Base-by-base conservation (phyloP, 2,797 vertebrate genomes). In the Catamblyrhynchus diadema region DNA sequence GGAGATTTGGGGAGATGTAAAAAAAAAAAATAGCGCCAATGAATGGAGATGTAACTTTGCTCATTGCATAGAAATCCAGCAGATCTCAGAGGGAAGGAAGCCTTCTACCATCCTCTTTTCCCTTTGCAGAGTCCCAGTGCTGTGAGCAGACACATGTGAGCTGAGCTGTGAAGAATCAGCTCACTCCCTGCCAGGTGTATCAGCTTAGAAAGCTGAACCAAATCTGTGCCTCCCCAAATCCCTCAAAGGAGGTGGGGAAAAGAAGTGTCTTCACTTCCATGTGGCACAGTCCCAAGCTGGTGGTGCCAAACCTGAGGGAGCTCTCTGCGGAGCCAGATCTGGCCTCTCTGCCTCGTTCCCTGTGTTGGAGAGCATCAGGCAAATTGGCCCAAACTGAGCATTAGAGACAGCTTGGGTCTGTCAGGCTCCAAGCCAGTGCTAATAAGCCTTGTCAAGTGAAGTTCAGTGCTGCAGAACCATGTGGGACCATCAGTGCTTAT, bases 351-450 rank as follows among this genome's bases (percentile, higher is more conserved):
- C 39, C 65, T 41, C n/a, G 42, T 81, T 93, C 62, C 45, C 50
- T 30, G 10, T 2, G 12, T 28, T 78, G 86, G 57, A 91, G 59
- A 92, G 47, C 62, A 45, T 72, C 11, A 1, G 22, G 37, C 10
- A 15, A 4, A 53, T 65, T 32, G 51, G 56, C 51, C 72, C 71
- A 73, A 28, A 41, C 8, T 15, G 78, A 86, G 23, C 23, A 2
- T 7, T 44, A 10, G 81, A 51, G 73, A 79, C 73, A 94, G 90
- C 86, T 93, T 72, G 91, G 66, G 14, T 47, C 71, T 94, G 62
- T 94, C 70, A 62, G 92, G 94, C 92, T 94, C 62, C 3, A 39
- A 88, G 92, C 90, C 96, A 93, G 73, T 4, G 61, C 66, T 95
- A 84, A 92, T 86, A 84, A 93, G 73, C 39, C 81, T 81, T 88